Percentiles rank a stretch among this genome's conserved stretches.
Conservation (phyloP, 2,113 vertebrate genomes). For the Galeopterus variegatus region DNA sequence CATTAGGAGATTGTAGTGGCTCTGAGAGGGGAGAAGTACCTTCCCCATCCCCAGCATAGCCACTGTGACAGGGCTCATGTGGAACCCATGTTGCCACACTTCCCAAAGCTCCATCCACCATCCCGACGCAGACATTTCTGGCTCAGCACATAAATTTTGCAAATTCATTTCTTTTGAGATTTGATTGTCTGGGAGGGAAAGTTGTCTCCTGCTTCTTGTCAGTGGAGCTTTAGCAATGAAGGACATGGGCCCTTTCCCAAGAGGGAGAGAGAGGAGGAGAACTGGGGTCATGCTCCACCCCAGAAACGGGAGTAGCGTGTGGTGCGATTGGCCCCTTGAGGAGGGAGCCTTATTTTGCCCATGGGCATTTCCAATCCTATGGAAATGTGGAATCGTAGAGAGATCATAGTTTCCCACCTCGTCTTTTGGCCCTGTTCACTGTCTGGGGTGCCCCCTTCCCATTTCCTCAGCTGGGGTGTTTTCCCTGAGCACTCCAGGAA, state of each 20-base stretch:
- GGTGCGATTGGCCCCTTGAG: neutral
- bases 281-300: no score
- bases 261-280: neutral
- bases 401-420: no score
- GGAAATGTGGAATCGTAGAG: neutral
- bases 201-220: neutral
- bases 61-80: neutral
- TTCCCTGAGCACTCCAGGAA: neutral
- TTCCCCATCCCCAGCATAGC: neutral
- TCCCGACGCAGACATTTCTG: neutral
- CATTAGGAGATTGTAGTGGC: neutral
- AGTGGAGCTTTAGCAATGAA: neutral
- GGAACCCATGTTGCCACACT: neutral
- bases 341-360: neutral
- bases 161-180: neutral
- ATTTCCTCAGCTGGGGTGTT: fast-evolving
- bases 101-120: neutral
- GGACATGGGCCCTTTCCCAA: neutral
- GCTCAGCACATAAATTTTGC: neutral
- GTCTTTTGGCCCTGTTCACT: neutral
- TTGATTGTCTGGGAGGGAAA: neutral
- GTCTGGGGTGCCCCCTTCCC: no score
- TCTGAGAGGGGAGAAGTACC: fast-evolving
- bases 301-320: no score
- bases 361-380: neutral